A percentile compares a stretch with the other conserved stretches of the same genome.
Evolutionary conservation across 2,797 vertebrate genomes (phyloP).

Genomic region (Melanotaenia pygmaea): DNA sequence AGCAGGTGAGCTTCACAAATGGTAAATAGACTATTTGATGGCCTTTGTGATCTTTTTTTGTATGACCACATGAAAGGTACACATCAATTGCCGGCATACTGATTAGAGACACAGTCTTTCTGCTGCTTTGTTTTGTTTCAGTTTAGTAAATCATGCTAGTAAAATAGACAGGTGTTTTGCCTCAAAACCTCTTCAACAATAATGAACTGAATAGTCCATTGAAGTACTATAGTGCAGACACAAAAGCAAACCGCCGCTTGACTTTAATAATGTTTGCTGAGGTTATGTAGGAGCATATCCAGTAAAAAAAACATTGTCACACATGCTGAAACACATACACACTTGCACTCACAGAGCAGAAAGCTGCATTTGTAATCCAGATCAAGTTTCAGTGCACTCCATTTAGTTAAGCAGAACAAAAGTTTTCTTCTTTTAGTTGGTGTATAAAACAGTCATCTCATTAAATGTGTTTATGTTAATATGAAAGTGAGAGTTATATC

Average conservation of each 20-base stretch:
- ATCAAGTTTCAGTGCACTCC: conserved; percentile 9
- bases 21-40: conserved; percentile 65
- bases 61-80: conserved; percentile 62
- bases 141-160: conserved; percentile 56
- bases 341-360: conserved; percentile 15
- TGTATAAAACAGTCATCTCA: neutral
- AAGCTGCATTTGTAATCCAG: conserved; percentile 16
- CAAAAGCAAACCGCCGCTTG: conserved; percentile 42
- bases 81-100: conserved; percentile 61
- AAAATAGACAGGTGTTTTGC: conserved; percentile 74
- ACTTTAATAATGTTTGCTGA: conserved; percentile 56
- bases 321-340: conserved; percentile 10
- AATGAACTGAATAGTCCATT: conserved; percentile 42
- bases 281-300: conserved; percentile 33
- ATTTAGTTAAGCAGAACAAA: conserved; percentile 13
- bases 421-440: conserved; percentile 8
- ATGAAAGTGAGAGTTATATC: neutral
- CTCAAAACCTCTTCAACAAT: conserved; percentile 50
- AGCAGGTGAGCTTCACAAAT: conserved; percentile 64
- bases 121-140: conserved; percentile 54
- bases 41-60: conserved; percentile 63
- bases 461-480: neutral
- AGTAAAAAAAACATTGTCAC: conserved; percentile 24
- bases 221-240: conserved; percentile 51
- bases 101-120: conserved; percentile 65